Evolutionary conservation across 2,113 vertebrate genomes (phyloP), one percentile per base, ranked within the genome.

Genomic region (Prunella fulvescens): DNA sequence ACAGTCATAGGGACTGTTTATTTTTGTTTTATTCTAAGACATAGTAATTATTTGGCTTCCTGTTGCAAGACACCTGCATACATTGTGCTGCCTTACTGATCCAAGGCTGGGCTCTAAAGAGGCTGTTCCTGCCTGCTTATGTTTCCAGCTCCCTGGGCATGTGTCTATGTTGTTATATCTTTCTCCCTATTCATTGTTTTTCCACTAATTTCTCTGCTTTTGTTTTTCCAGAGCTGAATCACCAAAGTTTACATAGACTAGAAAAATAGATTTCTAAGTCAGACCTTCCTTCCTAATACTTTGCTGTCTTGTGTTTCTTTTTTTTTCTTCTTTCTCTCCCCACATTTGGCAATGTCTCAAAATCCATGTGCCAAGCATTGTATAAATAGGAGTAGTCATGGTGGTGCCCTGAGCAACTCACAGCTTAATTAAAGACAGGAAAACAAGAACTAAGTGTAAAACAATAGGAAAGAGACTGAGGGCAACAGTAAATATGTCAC

Each of bases 311-410:
- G 31, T 20, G 14, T 26, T 88, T 39, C 13, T n/a, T 58, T 31
- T 58, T 28, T 39, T n/a, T 64, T 42, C 29, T 40, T 85, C 65
- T 50, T 60, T 10, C 42, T 48, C 17, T 64, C 56, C 78, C 50
- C 25, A 22, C 61, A 57, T 64, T 84, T 94, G 92, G 73, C 76
- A 71, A 51, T 58, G 26, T 28, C 56, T 81, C 39, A 44, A 90
- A 92, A 67, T 61, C 45, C 1, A 0, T 92, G 44, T 93, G 92
- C 88, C 92, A 95, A 93, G 81, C 64, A 78, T 83, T 90, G 79
- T 94, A 96, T 81, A 93, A 93, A 93, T 86, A 94, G 74, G 74
- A 94, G 50, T 47, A 94, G 58, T 80, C 78, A 65, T 91, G 79
- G 60, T 70, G 81, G 62, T 94, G 85, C 74, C 64, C 40, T 83